A percentile compares a stretch with the other conserved stretches of the same genome.
These are phyloP conservation scores for Panulirus ornatus DNA, from an alignment of 1,140 invertebrate genomes.

Conservation along the genomic window DNA sequence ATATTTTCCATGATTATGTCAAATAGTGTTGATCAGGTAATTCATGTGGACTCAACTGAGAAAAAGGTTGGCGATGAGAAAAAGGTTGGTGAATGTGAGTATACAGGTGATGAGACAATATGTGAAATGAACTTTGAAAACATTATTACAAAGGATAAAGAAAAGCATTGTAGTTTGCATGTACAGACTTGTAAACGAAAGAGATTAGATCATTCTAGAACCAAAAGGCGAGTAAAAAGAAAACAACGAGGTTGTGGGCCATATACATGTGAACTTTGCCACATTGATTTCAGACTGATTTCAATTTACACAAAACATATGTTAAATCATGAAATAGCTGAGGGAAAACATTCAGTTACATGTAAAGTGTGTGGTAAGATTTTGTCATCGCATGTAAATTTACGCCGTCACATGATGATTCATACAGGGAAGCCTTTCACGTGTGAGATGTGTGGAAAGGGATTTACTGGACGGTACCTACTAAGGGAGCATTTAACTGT, in stretches of 20 bases:
- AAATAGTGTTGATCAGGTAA: background rate
- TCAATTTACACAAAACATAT: slow-evolving; percentile 37
- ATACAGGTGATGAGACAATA: background rate
- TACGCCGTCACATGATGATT: slow-evolving; percentile 29
- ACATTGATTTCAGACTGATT: slow-evolving; percentile 11
- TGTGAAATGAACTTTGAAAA: background rate
- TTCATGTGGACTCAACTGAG: background rate
- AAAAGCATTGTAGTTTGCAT: background rate
- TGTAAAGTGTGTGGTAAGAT: slow-evolving; percentile 37
- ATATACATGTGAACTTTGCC: slow-evolving; percentile 18
- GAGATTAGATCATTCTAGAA: background rate
- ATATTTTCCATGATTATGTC: background rate
- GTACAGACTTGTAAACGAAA: background rate
- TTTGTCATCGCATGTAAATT: slow-evolving; percentile 25
- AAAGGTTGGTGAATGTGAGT: background rate
- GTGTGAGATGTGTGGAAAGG: slow-evolving; percentile 13
- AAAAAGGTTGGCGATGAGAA: too few relatives aligned
- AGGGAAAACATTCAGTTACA: slow-evolving; percentile 9
- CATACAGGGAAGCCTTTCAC: slow-evolving; percentile 30
- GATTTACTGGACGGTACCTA: slow-evolving; percentile 25
- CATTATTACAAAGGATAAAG: background rate
- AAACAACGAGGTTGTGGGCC: background rate
- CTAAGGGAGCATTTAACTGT: background rate
- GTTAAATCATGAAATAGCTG: slow-evolving; percentile 3
- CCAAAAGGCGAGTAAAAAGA: background rate